A percentile compares a stretch with the other conserved stretches of the same genome.
Conservation (phyloP, 2,888 invertebrate genomes). For the Dryadula phaetusa region DNA sequence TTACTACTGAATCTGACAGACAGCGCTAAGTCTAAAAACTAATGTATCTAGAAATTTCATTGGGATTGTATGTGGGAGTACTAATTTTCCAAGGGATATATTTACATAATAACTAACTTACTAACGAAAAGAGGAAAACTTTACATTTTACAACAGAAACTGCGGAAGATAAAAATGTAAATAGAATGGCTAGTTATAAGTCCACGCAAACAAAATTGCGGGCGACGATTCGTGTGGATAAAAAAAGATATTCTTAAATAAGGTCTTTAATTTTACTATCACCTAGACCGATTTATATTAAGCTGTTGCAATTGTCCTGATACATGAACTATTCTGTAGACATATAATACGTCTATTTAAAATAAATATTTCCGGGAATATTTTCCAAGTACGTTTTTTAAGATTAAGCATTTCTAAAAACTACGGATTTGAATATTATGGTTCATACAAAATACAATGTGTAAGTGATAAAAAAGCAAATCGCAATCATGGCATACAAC, state of each 20-base stretch:
- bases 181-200: too few species aligned
- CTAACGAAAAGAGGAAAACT: too few species aligned
- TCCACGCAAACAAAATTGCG: neutral
- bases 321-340: neutral
- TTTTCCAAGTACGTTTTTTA: conserved; percentile 7
- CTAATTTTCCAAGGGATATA: too few species aligned
- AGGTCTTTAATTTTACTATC: neutral
- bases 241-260: neutral
- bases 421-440: neutral
- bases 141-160: too few species aligned
- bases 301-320: neutral
- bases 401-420: neutral
- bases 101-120: too few species aligned
- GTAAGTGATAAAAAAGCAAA: neutral
- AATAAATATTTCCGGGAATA: neutral
- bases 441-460: neutral
- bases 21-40: too few species aligned
- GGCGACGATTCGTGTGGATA: neutral
- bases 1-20: too few species aligned
- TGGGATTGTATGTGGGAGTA: too few species aligned
- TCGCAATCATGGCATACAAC: neutral
- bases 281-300: neutral
- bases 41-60: too few species aligned
- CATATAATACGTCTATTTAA: neutral
- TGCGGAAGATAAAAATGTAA: too few species aligned